Evolutionary conservation across 2,113 vertebrate species (phyloP).

Genomic region (Theristicus caerulescens): DNA sequence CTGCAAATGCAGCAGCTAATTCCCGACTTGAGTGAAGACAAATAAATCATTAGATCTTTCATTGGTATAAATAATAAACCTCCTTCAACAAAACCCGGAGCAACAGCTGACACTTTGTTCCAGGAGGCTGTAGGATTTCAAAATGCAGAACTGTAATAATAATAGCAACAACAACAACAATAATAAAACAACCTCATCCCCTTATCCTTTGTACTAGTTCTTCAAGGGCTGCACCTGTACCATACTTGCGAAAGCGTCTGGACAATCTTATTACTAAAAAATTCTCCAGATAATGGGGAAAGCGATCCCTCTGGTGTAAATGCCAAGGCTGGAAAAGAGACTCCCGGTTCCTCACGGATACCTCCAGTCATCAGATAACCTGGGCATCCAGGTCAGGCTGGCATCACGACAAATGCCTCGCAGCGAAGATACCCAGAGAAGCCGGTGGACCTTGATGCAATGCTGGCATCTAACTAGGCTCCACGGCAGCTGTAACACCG

Average conservation of each 20-base stretch:
- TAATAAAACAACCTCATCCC: background rate
- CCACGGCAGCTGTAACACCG: background rate
- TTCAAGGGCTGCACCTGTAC: background rate
- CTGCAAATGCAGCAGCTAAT: background rate
- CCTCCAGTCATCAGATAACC: background rate
- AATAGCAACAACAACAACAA: background rate
- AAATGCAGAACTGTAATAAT: background rate
- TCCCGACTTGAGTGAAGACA: background rate
- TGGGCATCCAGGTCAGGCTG: background rate
- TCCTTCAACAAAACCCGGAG: background rate
- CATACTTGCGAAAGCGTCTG: accelerated
- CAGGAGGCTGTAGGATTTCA: background rate
- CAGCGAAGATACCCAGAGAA: accelerated
- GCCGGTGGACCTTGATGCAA: background rate
- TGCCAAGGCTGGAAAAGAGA: background rate
- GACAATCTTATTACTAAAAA: background rate
- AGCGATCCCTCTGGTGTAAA: background rate
- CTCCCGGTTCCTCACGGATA: background rate
- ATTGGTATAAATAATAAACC: background rate
- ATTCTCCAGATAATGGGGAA: background rate
- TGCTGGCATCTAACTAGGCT: background rate
- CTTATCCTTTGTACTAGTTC: background rate
- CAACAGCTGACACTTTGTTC: background rate
- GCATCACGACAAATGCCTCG: background rate
- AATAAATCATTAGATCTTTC: background rate